Percentiles rank a stretch among this genome's conserved stretches.
These are phyloP conservation scores for Nyctibius grandis DNA, from an alignment of 2,797 vertebrate genomes.

Conservation along the genomic window DNA sequence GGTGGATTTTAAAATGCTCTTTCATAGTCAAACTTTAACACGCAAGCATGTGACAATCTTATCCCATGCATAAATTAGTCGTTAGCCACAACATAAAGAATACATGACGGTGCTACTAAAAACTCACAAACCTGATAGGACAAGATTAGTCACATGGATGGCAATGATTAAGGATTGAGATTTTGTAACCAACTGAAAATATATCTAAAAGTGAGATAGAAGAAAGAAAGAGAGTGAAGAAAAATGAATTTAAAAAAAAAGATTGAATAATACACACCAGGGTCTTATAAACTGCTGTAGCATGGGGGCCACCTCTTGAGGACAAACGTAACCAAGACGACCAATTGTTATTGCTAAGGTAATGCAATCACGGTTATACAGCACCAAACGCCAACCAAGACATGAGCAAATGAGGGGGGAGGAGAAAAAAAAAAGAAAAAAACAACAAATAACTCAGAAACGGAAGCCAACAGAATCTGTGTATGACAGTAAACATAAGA, in stretches of 20 bases:
- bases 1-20: constrained; percentile 81
- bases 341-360: constrained; percentile 99
- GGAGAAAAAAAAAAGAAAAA: constrained; percentile 96
- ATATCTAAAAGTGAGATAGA: constrained; percentile 82
- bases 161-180: constrained; percentile 97
- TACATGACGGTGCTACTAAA: constrained; percentile 93
- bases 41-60: constrained; percentile 98
- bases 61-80: constrained; percentile 95
- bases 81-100: constrained; percentile 88
- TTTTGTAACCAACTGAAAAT: constrained; percentile 87
- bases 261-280: constrained; percentile 99
- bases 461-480: constrained; percentile 99
- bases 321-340: constrained; percentile 99
- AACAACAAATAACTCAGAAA: constrained; percentile 99
- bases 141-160: constrained; percentile 99
- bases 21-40: constrained; percentile 85
- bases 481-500: constrained; percentile 99
- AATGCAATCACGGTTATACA: constrained; percentile 99
- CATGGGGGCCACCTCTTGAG: constrained; percentile 99
- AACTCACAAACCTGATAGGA: constrained; percentile 97
- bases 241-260: constrained; percentile 90
- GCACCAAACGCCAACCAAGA: constrained; percentile 99
- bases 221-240: constrained; percentile 78
- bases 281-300: constrained; percentile 99
- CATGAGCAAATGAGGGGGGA: constrained; percentile 98